These are phyloP conservation scores for Sparidentex hasta DNA, from an alignment of 2,797 vertebrate genomes.

Conservation along the genomic window DNA sequence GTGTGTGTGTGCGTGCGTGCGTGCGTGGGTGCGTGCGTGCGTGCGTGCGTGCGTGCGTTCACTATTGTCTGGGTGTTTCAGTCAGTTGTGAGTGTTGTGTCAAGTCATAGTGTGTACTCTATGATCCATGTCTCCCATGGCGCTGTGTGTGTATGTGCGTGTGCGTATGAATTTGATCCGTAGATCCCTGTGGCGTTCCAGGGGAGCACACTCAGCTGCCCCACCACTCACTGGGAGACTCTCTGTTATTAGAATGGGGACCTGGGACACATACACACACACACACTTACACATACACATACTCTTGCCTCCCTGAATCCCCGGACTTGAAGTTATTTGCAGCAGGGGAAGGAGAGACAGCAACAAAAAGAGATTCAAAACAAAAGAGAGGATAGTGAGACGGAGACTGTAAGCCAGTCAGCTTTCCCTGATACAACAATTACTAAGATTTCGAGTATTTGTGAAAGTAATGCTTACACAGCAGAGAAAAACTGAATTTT, in stretches of 20 bases:
- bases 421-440: neutral
- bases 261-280: slow-evolving; percentile 68
- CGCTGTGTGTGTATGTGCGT: slow-evolving; percentile 35
- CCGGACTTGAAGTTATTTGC: slow-evolving; percentile 77
- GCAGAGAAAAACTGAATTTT: neutral
- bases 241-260: slow-evolving; percentile 88
- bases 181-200: slow-evolving; percentile 77
- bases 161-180: slow-evolving; percentile 71
- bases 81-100: slow-evolving; percentile 54
- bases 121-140: slow-evolving; percentile 65
- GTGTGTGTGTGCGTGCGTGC: slow-evolving; percentile 47
- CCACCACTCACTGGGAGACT: slow-evolving; percentile 83
- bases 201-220: slow-evolving; percentile 82
- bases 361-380: slow-evolving; percentile 67
- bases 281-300: neutral
- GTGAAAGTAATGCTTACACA: neutral
- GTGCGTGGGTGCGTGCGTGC: slow-evolving; percentile 49
- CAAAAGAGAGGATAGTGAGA: slow-evolving; percentile 41
- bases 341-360: slow-evolving; percentile 59
- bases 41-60: slow-evolving; percentile 25
- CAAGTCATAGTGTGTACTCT: slow-evolving; percentile 63
- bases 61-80: slow-evolving; percentile 38
- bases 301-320: slow-evolving; percentile 70
- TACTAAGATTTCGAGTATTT: neutral
- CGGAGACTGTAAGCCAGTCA: slow-evolving; percentile 9